Conservation (phyloP, 2,888 invertebrate species). For the Caenorhabditis auriculariae region DNA sequence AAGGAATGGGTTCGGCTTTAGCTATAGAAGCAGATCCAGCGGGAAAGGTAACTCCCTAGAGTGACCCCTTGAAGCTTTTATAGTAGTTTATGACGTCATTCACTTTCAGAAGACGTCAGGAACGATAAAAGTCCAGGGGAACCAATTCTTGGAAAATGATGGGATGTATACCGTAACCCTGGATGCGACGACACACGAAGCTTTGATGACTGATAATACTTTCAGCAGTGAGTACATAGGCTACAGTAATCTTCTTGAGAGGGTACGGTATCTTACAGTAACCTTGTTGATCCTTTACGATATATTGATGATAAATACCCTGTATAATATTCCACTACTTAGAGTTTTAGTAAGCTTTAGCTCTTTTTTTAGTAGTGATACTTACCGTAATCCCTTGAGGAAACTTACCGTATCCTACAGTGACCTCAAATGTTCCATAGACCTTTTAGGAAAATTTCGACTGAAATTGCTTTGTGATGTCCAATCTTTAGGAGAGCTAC, state of each 20-base stretch:
- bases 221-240: too few relatives aligned
- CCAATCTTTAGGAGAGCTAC: too few relatives aligned
- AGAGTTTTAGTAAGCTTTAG: too few relatives aligned
- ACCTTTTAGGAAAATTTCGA: not conserved
- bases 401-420: not conserved
- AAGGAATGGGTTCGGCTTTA: slow-evolving; percentile 1
- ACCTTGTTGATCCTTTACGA: too few relatives aligned
- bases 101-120: slow-evolving; percentile 7
- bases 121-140: slow-evolving; percentile 13
- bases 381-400: too few relatives aligned
- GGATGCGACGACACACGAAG: slow-evolving; percentile 15
- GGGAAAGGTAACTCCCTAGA: too few relatives aligned
- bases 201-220: slow-evolving; percentile 18
- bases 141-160: slow-evolving; percentile 18
- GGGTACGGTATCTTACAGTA: too few relatives aligned
- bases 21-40: too few relatives aligned
- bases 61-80: not conserved
- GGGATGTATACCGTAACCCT: slow-evolving; percentile 23
- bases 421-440: not conserved
- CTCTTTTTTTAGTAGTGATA: too few relatives aligned
- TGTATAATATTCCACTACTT: too few relatives aligned
- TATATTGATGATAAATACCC: too few relatives aligned
- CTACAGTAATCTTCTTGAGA: too few relatives aligned
- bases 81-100: not conserved
- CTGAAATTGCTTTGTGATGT: not conserved